A percentile compares a stretch with the other conserved stretches of the same genome.
Conservation (phyloP, 1,140 invertebrate genomes). For the Hyles euphorbiae region DNA sequence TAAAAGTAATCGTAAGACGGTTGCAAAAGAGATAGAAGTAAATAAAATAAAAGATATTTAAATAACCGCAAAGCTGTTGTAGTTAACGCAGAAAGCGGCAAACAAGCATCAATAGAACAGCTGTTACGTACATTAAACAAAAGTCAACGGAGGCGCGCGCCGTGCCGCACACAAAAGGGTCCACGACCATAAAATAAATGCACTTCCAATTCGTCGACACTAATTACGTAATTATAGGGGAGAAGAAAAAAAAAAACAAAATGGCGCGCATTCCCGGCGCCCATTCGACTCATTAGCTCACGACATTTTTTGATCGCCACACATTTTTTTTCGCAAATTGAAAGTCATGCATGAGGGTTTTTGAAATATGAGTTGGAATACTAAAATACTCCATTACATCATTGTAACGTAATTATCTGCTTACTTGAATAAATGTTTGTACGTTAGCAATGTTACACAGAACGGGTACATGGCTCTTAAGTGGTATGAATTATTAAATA, state of each 20-base stretch:
- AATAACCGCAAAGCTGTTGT: no score
- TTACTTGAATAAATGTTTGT: not conserved
- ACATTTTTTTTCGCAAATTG: constrained; percentile 43
- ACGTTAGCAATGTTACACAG: not conserved
- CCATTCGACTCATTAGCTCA: constrained; percentile 56
- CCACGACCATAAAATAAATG: constrained; percentile 50
- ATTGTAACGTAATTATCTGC: constrained; percentile 14
- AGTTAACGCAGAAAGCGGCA: constrained; percentile 9
- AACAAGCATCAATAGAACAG: constrained; percentile 34
- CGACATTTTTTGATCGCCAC: constrained; percentile 44
- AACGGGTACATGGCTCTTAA: no score
- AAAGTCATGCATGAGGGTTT: constrained; percentile 41
- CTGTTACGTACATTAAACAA: constrained; percentile 44
- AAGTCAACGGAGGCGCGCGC: constrained; percentile 42
- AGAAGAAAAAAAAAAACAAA: constrained; percentile 48
- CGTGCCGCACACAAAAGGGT: constrained; percentile 52
- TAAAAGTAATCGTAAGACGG: no score
- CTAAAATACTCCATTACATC: constrained; percentile 24
- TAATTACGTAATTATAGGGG: constrained; percentile 70
- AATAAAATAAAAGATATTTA: no score
- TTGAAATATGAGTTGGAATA: constrained; percentile 20
- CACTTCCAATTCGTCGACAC: constrained; percentile 63
- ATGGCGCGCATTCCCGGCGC: constrained; percentile 60
- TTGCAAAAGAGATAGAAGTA: no score
- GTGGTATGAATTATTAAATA: no score